Evolutionary conservation across 1,140 invertebrate species (phyloP), one percentile per base, ranked within the genome.

Genomic region (Dendrolimus kikuchii): DNA sequence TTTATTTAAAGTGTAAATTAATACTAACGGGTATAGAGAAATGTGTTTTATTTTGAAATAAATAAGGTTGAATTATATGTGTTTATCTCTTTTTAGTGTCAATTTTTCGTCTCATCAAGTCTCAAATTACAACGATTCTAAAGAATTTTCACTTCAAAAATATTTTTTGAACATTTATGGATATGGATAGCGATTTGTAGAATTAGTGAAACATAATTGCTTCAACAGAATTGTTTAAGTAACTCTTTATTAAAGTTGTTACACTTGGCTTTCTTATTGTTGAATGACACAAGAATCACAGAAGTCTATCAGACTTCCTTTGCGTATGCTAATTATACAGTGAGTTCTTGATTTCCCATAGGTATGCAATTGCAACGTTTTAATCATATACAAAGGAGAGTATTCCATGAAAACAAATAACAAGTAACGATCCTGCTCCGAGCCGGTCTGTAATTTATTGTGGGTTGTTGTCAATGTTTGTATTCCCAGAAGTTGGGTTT

Each of bases 351-450:
- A 83, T 83, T 83, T 83, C 80, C 80, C 80, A 66, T 62, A 74
- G 80, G 80, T 67, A 68, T 71, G 71, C 72, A 73, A 70, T 55
- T 81, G 76, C 77, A 74, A 64, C 76, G 74, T 79, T 81, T 83
- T 83, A 83, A 81, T 83, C 77, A 83, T 83, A 83, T 74, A 77
- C 76, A 74, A 68, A 65, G 61, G 68, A 77, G 74, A 74, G 81
- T 77, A 80, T 80, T 81, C 77, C 76, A 81, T 77, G 71, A 61
- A 66, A 74, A 83, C 80, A 83, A 83, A 83, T 79, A 81, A 68
- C 66, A 51, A 48, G 51, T 47, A 46, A 41, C 59, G 51, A 65
- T 61, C 63, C 53, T 68, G 63, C 65, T 71, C 69, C 53, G 69
- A 67, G 72, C 78, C 66, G 62, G 70, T 68, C 73, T 77, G 74